Base-by-base conservation (phyloP, 1,140 invertebrate genomes). In the Bacillus rossius region DNA sequence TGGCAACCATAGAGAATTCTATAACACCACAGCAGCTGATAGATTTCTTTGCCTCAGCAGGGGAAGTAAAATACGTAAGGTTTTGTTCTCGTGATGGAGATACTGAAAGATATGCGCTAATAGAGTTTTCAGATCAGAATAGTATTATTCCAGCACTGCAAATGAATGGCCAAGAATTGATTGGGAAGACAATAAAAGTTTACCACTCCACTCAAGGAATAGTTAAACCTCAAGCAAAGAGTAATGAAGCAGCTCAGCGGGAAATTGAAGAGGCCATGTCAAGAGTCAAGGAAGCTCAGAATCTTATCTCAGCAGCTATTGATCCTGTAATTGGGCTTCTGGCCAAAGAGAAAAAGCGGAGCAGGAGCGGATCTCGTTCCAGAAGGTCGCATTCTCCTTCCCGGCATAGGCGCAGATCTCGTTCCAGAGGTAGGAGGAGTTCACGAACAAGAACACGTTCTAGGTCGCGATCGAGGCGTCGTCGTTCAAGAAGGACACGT, bases 191-290 rank as follows among this genome's bases (percentile, higher is more conserved):
- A 38, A 63, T 84, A 79, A 88, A 79, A 80, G 78, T 98, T 10
- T 87, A 85, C 61, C 95, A 98, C 77, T 89, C 96, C 0, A 94
- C 87, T 26, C 88, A 92, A 71, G 86, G 89, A 2, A 97, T 98
- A 53, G 82, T 85, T 0, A 97, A 96, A 69, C 95, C 95, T 2
- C 92, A 93, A 72, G 88, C 91, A 0, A 97, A 97, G 73, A 94
- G 88, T 60, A 95, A 96, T 73, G 93, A 97, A 73, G 92, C 91
- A 4, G 92, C 93, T 1, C 92, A 96, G 67, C 83, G 90, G 48
- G 94, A 98, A 77, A 96, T 98, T 45, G 94, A 98, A 69, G 95
- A 97, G 71, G 94, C 94, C 0, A 96, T 98, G 94, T 92, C 92
- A 26, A 80, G 94, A 61, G 93, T 96, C 0, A 96, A 96, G 68